These are phyloP conservation scores for Meteorus colon DNA, from an alignment of 2,888 invertebrate species.

Conservation along the genomic window DNA sequence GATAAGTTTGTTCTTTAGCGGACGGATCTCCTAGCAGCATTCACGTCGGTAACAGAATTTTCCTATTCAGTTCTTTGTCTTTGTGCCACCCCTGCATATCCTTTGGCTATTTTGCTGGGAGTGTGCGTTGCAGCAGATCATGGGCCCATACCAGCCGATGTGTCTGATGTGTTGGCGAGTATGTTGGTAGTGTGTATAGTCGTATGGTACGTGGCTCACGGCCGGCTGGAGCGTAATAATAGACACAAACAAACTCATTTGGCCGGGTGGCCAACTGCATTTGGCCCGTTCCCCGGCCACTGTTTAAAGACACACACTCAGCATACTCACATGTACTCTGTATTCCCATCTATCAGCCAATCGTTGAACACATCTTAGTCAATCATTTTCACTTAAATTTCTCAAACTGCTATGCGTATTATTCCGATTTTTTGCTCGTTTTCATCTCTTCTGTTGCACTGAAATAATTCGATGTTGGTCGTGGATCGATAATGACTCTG, in stretches of 20 bases:
- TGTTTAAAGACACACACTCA: slow-evolving; percentile 42
- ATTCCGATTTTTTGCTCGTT: no score
- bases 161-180: slow-evolving; percentile 20
- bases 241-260: slow-evolving; percentile 70
- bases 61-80: background rate
- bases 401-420: no score
- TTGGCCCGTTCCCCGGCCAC: slow-evolving; percentile 65
- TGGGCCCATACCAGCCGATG: background rate
- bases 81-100: background rate
- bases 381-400: background rate
- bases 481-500: no score
- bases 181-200: slow-evolving; percentile 24
- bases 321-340: slow-evolving; percentile 19
- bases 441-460: no score
- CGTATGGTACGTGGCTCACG: slow-evolving; percentile 59
- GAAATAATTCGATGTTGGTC: no score
- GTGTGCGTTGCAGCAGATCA: background rate
- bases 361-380: slow-evolving; percentile 6
- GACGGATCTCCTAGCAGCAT: background rate
- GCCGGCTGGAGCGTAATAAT: slow-evolving; percentile 69
- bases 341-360: slow-evolving; percentile 49
- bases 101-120: background rate
- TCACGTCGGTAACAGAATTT: background rate
- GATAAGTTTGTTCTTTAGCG: background rate
- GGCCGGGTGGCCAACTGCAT: slow-evolving; percentile 69